Evolutionary conservation across 2,797 vertebrate genomes (phyloP), one percentile per base, ranked within the genome.

Genomic region (Sphenopsis melanotis): DNA sequence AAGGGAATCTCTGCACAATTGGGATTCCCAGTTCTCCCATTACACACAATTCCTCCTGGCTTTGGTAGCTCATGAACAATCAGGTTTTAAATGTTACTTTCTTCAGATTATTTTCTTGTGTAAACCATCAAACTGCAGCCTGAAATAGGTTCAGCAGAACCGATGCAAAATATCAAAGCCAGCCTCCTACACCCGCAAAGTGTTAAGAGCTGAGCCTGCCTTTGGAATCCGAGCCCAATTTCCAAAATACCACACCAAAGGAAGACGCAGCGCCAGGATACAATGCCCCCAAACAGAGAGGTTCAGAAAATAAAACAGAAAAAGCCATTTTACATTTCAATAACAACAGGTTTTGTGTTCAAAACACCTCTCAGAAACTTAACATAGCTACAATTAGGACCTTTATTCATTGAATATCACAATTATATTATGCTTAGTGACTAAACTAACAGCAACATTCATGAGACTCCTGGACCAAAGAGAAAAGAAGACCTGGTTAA

Each of bases 101-200:
- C 76, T 78, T 90, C 59, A 87, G 72, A 66, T 64, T 94, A 70
- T 94, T 93, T 97, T 93, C 59, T 87, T 86, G 69, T 83, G 65
- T 61, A 91, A 96, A 90, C 64, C 85, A 91, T 52, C 68, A 80
- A 90, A 78, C 72, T 90, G 50, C 65, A 95, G 83, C 85, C 83
- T 90, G 93, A 96, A 96, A 95, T 95, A 96, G 65, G 93, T 86
- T 94, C 64, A 93, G 90, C 66, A 96, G 76, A 96, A 93, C 80
- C 17, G 29, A 81, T 93, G 93, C 41, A 95, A 95, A 95, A 95
- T 91, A 95, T 87, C 91, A 93, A 93, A 91, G 18, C 66, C 78
- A 95, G 49, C 80, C 95, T 95, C 96, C 94, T 79, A 94, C 94
- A 89, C 70, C 70, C 70, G 93, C 70, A 37, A 94, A 96, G 89